A percentile compares a stretch with the other conserved stretches of the same genome.
These are phyloP conservation scores for Mastomys coucha DNA, from an alignment of 2,113 vertebrate genomes.

Conservation along the genomic window DNA sequence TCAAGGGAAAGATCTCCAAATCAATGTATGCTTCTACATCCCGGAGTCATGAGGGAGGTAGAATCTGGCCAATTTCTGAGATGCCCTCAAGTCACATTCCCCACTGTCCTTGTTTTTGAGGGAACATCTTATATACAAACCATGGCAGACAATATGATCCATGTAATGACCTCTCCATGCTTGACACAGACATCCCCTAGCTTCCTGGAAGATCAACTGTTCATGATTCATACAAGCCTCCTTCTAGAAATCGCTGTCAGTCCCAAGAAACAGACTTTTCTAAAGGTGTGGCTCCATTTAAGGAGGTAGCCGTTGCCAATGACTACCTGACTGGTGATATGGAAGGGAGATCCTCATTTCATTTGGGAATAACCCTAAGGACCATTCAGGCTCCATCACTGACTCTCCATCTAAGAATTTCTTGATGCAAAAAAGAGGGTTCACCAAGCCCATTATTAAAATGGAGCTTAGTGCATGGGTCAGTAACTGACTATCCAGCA, in stretches of 20 bases:
- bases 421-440: neutral
- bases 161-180: neutral
- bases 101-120: too few relatives aligned
- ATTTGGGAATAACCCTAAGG: neutral
- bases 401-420: neutral
- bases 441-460: slow-evolving; percentile 19
- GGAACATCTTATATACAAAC: neutral
- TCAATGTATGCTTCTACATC: neutral
- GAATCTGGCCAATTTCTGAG: neutral
- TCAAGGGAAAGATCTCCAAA: neutral
- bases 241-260: neutral
- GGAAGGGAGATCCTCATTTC: neutral
- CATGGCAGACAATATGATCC: neutral
- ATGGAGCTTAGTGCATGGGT: neutral
- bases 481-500: neutral
- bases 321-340: neutral
- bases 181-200: neutral
- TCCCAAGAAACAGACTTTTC: neutral
- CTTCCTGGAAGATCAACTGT: neutral
- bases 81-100: neutral
- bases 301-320: neutral
- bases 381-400: neutral
- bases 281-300: neutral
- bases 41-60: neutral
- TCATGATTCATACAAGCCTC: neutral